A percentile compares a stretch with the other conserved stretches of the same genome.
These are phyloP conservation scores for Eleginops maclovinus DNA, from an alignment of 2,113 vertebrate genomes.

Conservation along the genomic window DNA sequence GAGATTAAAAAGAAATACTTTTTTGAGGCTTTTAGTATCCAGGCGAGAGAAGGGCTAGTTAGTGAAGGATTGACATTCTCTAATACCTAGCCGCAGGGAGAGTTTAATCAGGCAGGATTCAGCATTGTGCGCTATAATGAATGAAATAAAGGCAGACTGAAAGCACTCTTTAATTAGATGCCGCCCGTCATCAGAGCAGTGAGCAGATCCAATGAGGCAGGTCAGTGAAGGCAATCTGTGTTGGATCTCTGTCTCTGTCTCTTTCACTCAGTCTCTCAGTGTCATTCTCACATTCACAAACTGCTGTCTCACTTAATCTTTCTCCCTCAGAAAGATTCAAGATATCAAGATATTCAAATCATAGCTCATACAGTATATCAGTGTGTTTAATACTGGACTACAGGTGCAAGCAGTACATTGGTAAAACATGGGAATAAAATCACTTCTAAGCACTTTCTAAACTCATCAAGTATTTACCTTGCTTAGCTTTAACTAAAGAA, in stretches of 20 bases:
- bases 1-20: conserved; percentile 28
- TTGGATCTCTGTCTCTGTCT: conserved; percentile 59
- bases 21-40: conserved; percentile 28
- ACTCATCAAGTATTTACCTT: neutral
- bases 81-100: conserved; percentile 58
- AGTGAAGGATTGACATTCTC: conserved; percentile 53
- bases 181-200: conserved; percentile 57
- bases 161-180: conserved; percentile 76
- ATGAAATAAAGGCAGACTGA: conserved; percentile 72
- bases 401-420: neutral
- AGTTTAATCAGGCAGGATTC: conserved; percentile 61
- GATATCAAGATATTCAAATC: conserved; percentile 9
- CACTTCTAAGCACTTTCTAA: neutral
- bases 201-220: conserved; percentile 68
- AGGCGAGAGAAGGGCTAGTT: conserved; percentile 46
- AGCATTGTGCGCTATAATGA: conserved; percentile 69
- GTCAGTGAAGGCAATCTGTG: conserved; percentile 68
- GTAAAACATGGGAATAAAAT: neutral
- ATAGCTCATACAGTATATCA: neutral
- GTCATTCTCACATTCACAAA: conserved; percentile 44
- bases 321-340: conserved; percentile 12
- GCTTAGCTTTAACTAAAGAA: neutral
- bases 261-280: conserved; percentile 53
- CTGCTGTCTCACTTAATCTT: conserved; percentile 26
- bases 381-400: neutral